Conservation (phyloP, 1,140 invertebrate species). For the Orius laevigatus region DNA sequence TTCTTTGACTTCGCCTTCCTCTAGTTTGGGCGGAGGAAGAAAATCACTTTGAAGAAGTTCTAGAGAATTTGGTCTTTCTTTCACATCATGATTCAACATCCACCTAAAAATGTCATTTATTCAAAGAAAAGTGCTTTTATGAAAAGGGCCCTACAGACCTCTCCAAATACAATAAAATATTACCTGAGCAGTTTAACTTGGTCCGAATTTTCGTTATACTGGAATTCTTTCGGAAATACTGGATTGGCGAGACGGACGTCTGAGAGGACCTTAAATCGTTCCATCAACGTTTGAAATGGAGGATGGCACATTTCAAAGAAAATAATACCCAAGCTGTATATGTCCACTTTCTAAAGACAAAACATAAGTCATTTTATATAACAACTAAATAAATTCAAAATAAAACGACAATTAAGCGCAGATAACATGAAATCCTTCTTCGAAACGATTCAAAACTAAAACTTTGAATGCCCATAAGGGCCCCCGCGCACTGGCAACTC, state of each 20-base stretch:
- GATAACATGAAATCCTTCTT: not conserved
- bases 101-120: constrained; percentile 32
- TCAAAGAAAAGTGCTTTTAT: too few species aligned
- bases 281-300: constrained; percentile 69
- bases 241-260: constrained; percentile 49
- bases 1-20: constrained; percentile 63
- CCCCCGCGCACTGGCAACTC: not conserved
- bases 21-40: constrained; percentile 58
- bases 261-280: constrained; percentile 60
- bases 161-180: not conserved
- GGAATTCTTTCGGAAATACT: constrained; percentile 44
- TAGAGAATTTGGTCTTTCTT: constrained; percentile 59
- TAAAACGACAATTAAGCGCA: not conserved
- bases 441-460: not conserved
- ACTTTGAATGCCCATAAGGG: not conserved
- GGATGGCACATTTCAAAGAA: constrained; percentile 89
- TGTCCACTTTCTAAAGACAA: constrained; percentile 72
- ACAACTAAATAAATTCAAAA: not conserved
- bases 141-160: too few species aligned
- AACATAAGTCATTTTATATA: constrained; percentile 8
- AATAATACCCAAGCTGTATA: constrained; percentile 81
- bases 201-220: constrained; percentile 4
- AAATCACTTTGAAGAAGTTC: constrained; percentile 67
- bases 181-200: constrained; percentile 8
- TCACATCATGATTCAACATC: constrained; percentile 73